These are phyloP conservation scores for Caenorhabditis sp. DNA, from an alignment of 2,888 invertebrate species.

Conservation along the genomic window DNA sequence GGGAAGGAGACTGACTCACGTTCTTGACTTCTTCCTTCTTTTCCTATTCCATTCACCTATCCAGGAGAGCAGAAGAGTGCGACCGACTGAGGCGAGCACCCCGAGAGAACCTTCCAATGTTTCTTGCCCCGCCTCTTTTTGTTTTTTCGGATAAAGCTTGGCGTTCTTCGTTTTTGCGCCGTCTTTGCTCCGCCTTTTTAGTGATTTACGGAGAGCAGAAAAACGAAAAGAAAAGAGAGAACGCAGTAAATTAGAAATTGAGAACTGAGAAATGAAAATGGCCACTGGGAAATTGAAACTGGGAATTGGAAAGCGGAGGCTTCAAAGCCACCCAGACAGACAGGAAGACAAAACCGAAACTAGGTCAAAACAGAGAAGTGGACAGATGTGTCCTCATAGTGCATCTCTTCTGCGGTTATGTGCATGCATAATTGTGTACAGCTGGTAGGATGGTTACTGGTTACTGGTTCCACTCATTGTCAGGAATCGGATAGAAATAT, in stretches of 20 bases:
- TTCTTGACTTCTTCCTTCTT: not conserved
- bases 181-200: slow-evolving; percentile 21
- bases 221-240: not conserved
- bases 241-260: not conserved
- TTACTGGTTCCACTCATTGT: not conserved
- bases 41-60: not conserved
- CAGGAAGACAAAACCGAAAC: slow-evolving; percentile 10
- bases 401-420: slow-evolving; percentile 35
- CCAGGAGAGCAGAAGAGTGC: slow-evolving; percentile 6
- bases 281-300: too few relatives aligned
- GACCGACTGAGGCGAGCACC: slow-evolving; percentile 24
- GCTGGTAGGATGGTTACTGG: slow-evolving; percentile 10
- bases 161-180: not conserved
- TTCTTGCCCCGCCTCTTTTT: slow-evolving; percentile 33
- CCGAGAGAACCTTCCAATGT: slow-evolving; percentile 18
- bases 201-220: slow-evolving; percentile 2
- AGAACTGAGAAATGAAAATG: not conserved
- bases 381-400: slow-evolving; percentile 18
- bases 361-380: not conserved
- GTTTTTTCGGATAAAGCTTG: slow-evolving; percentile 24
- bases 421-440: slow-evolving; percentile 27
- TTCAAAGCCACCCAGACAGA: too few relatives aligned
- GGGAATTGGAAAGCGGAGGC: too few relatives aligned
- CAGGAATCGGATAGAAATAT: not conserved
- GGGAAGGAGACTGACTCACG: slow-evolving; percentile 12